Conservation (phyloP, 1,140 invertebrate genomes). For the Leptinotarsa defecta region DNA sequence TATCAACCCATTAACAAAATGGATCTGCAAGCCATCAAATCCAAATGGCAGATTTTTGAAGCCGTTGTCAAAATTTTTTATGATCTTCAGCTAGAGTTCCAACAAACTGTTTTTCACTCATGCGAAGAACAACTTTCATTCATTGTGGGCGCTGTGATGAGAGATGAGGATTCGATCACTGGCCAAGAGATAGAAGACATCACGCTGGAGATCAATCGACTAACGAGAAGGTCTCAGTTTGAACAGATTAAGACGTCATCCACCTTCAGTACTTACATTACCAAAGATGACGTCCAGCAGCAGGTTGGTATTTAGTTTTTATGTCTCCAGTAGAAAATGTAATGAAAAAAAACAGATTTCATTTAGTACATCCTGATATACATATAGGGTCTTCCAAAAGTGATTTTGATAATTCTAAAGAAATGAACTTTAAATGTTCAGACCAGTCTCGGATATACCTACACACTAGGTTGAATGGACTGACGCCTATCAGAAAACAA, state of each 20-base stretch:
- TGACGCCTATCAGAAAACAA: too few species aligned
- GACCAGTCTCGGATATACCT: too few species aligned
- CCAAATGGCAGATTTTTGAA: background rate
- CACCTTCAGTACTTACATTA: background rate
- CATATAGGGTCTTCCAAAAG: too few species aligned
- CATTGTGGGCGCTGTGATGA: background rate
- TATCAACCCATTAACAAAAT: background rate
- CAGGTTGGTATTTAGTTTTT: background rate
- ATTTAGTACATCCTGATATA: too few species aligned
- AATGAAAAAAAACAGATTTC: too few species aligned
- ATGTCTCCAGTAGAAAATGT: too few species aligned
- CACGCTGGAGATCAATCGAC: background rate
- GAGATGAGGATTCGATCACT: slow-evolving; percentile 8
- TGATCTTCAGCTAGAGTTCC: too few species aligned
- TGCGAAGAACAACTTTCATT: background rate
- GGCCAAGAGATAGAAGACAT: slow-evolving; percentile 19
- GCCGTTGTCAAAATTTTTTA: background rate
- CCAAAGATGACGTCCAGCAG: background rate
- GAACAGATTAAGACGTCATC: background rate
- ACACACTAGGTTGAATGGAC: too few species aligned
- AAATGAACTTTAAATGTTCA: too few species aligned
- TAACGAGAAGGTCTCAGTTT: background rate
- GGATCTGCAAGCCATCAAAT: background rate
- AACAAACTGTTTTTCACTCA: background rate
- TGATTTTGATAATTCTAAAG: too few species aligned